Evolutionary conservation across 2,888 invertebrate species (phyloP), one percentile per base, ranked within the genome.

Genomic region (Athalia circularis): DNA sequence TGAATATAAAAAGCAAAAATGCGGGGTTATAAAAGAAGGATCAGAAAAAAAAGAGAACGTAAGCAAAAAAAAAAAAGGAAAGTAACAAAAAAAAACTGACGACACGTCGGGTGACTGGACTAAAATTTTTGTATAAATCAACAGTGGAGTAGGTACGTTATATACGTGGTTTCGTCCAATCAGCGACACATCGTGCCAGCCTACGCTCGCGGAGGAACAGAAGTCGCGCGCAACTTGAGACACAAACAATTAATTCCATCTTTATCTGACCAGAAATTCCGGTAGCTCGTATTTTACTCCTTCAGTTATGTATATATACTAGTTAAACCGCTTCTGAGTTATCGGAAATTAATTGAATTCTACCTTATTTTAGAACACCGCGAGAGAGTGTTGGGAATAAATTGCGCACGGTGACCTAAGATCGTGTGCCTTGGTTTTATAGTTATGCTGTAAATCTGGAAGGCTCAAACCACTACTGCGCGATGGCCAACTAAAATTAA

Each of bases 241-340:
- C 75, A 75, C 75, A 64, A 64, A 75, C 75, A 75, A 75, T 75
- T 75, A 75, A 75, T 75, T 75, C 75, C 75, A 64, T 48, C n/a
- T 62, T 64, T 75, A 64, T 75, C 64, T 64, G 75, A 75, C 75
- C 75, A 64, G 75, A 75, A 75, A 62, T 75, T 62, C 75, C 61
- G 75, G 75, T 64, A 64, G 75, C 64, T 75, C 75, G 75, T 75
- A 75, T 61, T 64, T 75, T 75, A 72, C 57, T 59, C 59, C 59
- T 72, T 59, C 54, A 52, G 8, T 52, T 1, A n/a, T 54, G 11
- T 11, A 7, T 4, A 54, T 47, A 72, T 72, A 57, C 57, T 57
- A 9, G 54, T 52, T 70, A 70, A 59, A 72, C 52, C 59, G 57
- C 13, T 72, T 13, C 47, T 72, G 57, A 47, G 59, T 72, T 59